phyloP scores from a whole-genome alignment of 2,113 vertebrate species.

The Hymenochirus boettgeri region DNA sequence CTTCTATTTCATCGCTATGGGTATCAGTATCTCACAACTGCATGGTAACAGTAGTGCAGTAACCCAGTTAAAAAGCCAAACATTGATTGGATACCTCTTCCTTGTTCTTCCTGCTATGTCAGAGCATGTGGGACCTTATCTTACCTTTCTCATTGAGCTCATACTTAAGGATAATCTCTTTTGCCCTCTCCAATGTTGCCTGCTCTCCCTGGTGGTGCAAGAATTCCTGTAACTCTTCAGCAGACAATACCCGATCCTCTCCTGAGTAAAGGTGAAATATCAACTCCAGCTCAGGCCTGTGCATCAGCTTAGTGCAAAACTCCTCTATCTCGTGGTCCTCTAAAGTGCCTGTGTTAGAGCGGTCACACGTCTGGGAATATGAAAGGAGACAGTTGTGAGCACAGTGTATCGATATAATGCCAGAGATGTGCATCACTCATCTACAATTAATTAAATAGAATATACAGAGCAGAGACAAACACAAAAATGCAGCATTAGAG shows the following conservation, averaged over 20 bases:
- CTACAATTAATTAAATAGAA: too few relatives aligned
- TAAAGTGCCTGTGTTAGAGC: conserved; percentile 71
- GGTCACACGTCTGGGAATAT: conserved; percentile 77
- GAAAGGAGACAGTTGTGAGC: background rate
- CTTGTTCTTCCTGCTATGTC: too few relatives aligned
- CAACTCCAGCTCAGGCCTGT: conserved; percentile 81
- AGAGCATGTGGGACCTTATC: background rate
- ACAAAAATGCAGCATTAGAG: too few relatives aligned
- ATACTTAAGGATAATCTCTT: conserved; percentile 66
- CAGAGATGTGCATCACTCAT: too few relatives aligned
- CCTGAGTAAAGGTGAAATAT: conserved; percentile 80
- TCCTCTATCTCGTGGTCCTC: conserved; percentile 86
- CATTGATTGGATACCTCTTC: too few relatives aligned
- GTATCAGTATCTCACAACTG: too few relatives aligned
- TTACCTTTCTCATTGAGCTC: conserved; percentile 89
- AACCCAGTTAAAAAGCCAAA: too few relatives aligned
- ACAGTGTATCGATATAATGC: too few relatives aligned
- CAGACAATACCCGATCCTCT: conserved; percentile 74
- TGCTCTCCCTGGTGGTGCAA: conserved; percentile 86
- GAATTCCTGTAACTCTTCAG: conserved; percentile 81
- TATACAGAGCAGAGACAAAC: too few relatives aligned
- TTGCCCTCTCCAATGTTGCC: conserved; percentile 63
- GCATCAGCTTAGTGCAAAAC: conserved; percentile 84
- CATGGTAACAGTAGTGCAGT: too few relatives aligned
- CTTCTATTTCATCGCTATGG: too few relatives aligned